Percentiles rank a stretch among this genome's conserved stretches.
phyloP scores from a whole-genome alignment of 2,888 invertebrate genomes.

The Acleris holmiana region DNA sequence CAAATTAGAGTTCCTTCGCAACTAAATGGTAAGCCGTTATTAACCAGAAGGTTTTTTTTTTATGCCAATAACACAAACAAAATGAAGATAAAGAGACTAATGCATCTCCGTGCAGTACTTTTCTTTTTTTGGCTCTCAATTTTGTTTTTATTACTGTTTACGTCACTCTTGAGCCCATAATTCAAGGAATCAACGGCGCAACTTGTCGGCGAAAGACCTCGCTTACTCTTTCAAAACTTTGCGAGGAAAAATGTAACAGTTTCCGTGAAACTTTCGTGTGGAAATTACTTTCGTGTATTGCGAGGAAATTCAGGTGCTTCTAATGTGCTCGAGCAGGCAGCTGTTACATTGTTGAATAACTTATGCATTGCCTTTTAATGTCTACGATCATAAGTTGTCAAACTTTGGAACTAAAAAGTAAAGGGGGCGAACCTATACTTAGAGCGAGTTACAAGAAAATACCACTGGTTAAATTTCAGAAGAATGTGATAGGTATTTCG shows the following conservation, averaged over 20 bases:
- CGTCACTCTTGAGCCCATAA: constrained; percentile 38
- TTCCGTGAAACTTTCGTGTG: constrained; percentile 28
- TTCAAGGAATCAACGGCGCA: constrained; percentile 39
- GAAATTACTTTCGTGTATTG: constrained; percentile 32
- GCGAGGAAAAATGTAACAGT: constrained; percentile 37
- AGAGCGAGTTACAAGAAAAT: too few relatives aligned
- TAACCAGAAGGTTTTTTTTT: not conserved
- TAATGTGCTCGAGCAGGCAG: constrained; percentile 13
- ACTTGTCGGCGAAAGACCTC: constrained; percentile 28
- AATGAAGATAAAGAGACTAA: constrained; percentile 18
- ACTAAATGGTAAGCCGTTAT: not conserved
- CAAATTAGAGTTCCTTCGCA: not conserved
- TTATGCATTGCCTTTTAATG: not conserved
- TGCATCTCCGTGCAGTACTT: constrained; percentile 23
- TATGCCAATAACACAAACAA: constrained; percentile 11
- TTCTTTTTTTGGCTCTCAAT: constrained; percentile 35
- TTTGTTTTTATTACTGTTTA: constrained; percentile 41
- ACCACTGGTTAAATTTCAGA: too few relatives aligned
- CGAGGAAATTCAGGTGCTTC: constrained; percentile 27
- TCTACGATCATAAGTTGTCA: not conserved
- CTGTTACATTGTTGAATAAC: constrained; percentile 22
- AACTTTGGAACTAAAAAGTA: not conserved
- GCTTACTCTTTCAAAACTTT: constrained; percentile 40
- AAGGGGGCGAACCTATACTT: too few relatives aligned
- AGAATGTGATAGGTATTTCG: too few relatives aligned